These are phyloP conservation scores for Penelope pileata DNA, from an alignment of 2,113 vertebrate genomes.

Conservation along the genomic window DNA sequence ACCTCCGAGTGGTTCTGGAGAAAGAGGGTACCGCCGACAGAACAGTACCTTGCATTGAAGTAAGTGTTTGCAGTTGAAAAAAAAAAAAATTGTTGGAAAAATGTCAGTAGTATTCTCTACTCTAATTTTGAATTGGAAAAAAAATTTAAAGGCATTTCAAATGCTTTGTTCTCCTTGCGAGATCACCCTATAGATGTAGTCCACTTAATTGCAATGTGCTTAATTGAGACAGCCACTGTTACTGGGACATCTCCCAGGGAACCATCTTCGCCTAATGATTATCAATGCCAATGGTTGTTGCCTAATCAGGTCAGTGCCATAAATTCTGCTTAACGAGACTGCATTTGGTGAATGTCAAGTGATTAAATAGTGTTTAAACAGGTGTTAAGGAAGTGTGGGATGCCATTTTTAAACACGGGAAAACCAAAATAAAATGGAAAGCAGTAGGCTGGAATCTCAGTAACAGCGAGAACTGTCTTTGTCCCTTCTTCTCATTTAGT, in stretches of 20 bases:
- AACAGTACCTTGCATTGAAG: not conserved
- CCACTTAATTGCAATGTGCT: constrained; percentile 35
- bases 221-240: constrained; percentile 54
- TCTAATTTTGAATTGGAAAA: not conserved
- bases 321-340: not conserved
- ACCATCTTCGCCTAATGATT: constrained; percentile 42
- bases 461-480: not conserved
- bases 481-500: not conserved
- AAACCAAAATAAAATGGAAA: not conserved
- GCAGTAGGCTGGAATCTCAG: not conserved
- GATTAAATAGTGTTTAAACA: constrained; percentile 26
- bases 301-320: constrained; percentile 53
- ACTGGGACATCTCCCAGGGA: constrained; percentile 62
- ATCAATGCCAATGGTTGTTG: constrained; percentile 39
- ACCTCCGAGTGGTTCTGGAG: not conserved
- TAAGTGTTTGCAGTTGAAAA: not conserved
- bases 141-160: not conserved
- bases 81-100: not conserved
- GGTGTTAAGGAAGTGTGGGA: not conserved
- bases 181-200: constrained; percentile 32
- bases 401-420: constrained; percentile 3
- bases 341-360: not conserved
- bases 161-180: not conserved
- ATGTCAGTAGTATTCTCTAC: not conserved
- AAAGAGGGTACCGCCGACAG: too few species aligned